phyloP scores from a whole-genome alignment of 2,888 invertebrate genomes.

The Hypomecis punctinalis region DNA sequence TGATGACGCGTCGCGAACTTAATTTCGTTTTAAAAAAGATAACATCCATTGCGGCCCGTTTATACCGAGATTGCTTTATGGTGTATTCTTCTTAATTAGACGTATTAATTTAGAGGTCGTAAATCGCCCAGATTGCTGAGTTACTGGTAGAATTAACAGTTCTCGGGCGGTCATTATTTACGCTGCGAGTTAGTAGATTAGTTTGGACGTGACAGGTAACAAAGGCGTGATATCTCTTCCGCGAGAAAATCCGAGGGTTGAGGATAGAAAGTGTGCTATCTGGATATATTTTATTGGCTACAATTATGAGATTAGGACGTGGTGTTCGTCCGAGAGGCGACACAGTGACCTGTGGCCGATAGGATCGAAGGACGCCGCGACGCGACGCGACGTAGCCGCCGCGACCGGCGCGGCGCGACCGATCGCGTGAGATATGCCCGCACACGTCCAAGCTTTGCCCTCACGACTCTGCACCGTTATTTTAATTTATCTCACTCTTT shows the following conservation, averaged over 20 bases:
- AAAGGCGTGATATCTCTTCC: conserved; percentile 25
- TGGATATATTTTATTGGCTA: conserved; percentile 53
- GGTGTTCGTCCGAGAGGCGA: conserved; percentile 58
- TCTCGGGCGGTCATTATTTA: conserved; percentile 20
- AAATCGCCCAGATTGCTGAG: conserved; percentile 17
- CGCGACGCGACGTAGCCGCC: conserved; percentile 9
- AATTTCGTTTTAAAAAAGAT: conserved; percentile 50
- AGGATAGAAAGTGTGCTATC: conserved; percentile 53
- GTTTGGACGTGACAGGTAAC: conserved; percentile 24
- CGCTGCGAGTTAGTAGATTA: conserved; percentile 12
- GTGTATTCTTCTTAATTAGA: conserved; percentile 33
- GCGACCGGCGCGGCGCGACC: conserved; percentile 4
- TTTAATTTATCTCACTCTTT: conserved; percentile 54
- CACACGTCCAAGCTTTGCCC: conserved; percentile 63
- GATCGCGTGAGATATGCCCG: conserved; percentile 75
- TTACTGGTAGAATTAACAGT: conserved; percentile 13
- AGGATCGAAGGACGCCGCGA: conserved; percentile 58
- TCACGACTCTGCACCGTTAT: conserved; percentile 61
- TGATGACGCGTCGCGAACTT: conserved; percentile 55
- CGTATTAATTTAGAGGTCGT: conserved; percentile 28
- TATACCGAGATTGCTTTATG: conserved; percentile 29
- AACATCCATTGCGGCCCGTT: conserved; percentile 29
- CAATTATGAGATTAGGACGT: conserved; percentile 59
- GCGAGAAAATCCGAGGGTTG: conserved; percentile 44
- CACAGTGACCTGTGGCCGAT: conserved; percentile 67